Evolutionary conservation across 2,113 vertebrate genomes (phyloP), one percentile per base, ranked within the genome.

Genomic region (Recurvirostra avosetta): DNA sequence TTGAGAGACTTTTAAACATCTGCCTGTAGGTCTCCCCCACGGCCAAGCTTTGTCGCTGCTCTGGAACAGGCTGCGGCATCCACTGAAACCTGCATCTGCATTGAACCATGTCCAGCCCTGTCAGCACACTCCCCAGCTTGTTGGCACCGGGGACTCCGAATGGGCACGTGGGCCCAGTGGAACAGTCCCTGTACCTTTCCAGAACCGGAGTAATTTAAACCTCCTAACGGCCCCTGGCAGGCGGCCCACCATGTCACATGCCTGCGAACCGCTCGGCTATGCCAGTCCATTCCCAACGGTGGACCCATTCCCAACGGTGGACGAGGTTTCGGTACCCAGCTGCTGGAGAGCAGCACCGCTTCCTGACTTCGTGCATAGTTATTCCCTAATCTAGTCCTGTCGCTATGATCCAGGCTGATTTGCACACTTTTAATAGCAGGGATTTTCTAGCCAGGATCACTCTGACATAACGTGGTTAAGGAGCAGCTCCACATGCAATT

Each of bases 281-380:
- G 77, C 36, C 0, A 1, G 13, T 15, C 30, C 1, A 4, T 2
- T 30, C 0, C 1, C 4, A 4, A 4, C 77, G 49, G 45, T 6
- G 47, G 50, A 49, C 43, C 30, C 1, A 4, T 2, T 30, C 0
- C 1, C 4, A 4, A 4, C 77, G 49, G 45, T 6, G 47, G 50
- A 49, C 43, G 55, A 83, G 91, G 47, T 47, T 16, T 8, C 1
- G 12, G 86, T 70, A 72, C 23, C 38, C 73, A 34, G 68, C n/a
- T 41, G 86, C 72, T 56, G 63, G 56, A 67, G 30, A 81, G 32
- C 70, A 40, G 34, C 55, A 2, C 66, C 0, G 1, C 30, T 75
- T 80, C 68, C 50, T 22, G 41, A 10, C 71, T 66, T 38, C 53
- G 9, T 12, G 36, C 0, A 1, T 5, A 41, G 43, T 47, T 10